A percentile compares a stretch with the other conserved stretches of the same genome.
phyloP scores from a whole-genome alignment of 2,113 vertebrate genomes.

The Vimba vimba region DNA sequence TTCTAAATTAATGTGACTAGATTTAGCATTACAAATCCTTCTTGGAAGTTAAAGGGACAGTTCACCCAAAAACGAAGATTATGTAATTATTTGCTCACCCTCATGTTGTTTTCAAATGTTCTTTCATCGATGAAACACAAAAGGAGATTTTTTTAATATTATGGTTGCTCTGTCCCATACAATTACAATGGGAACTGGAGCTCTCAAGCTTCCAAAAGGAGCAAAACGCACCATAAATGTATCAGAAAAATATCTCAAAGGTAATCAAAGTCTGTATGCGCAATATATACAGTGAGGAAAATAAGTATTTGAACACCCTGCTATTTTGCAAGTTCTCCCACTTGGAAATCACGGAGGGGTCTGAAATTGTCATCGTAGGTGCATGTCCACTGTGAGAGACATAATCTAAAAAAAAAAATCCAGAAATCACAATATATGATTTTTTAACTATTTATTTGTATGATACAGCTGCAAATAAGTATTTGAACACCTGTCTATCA shows the following conservation, averaged over 20 bases:
- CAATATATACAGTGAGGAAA: too few relatives aligned
- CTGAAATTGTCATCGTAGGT: too few relatives aligned
- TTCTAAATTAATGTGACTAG: not conserved
- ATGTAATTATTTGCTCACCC: not conserved
- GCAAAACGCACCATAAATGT: not conserved
- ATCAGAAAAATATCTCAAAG: not conserved
- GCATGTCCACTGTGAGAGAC: too few relatives aligned
- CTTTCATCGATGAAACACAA: not conserved
- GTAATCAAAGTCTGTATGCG: too few relatives aligned
- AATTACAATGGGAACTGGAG: not conserved
- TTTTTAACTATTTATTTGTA: too few relatives aligned
- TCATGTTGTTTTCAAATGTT: not conserved
- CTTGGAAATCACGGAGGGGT: too few relatives aligned
- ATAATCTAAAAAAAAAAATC: too few relatives aligned
- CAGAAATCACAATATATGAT: too few relatives aligned
- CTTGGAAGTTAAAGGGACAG: conserved; percentile 1
- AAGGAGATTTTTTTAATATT: not conserved
- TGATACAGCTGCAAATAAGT: too few relatives aligned
- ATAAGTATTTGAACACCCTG: too few relatives aligned
- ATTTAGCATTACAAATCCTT: not conserved
- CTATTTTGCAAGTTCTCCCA: too few relatives aligned
- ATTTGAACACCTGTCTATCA: too few relatives aligned
- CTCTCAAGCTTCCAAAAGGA: not conserved
- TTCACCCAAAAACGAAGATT: not conserved
- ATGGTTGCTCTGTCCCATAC: not conserved